These are phyloP conservation scores for Gracilinanus agilis DNA, from an alignment of 2,113 vertebrate species.

Conservation along the genomic window DNA sequence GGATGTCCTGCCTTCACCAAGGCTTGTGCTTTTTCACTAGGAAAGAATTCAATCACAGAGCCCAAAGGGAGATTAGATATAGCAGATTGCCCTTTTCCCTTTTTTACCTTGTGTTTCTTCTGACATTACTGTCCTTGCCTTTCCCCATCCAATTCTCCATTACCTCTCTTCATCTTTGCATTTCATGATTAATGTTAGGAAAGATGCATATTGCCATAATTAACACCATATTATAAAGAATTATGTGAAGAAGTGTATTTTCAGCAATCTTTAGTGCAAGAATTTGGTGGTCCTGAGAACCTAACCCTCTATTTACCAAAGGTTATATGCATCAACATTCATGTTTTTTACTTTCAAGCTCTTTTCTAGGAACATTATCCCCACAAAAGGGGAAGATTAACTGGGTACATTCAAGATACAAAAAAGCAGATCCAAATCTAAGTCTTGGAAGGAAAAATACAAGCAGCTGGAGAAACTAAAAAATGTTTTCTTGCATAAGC, in stretches of 20 bases:
- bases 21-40: no score
- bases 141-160: neutral
- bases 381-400: neutral
- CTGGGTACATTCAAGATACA: neutral
- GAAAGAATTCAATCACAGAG: neutral
- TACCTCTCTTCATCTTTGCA: neutral
- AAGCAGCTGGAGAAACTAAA: neutral
- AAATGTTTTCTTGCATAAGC: neutral
- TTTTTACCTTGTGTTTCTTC: neutral
- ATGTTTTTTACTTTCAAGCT: neutral
- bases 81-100: neutral
- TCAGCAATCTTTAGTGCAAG: neutral
- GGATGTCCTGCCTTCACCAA: neutral
- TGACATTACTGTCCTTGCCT: neutral
- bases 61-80: neutral
- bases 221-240: neutral
- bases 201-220: neutral
- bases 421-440: neutral
- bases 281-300: neutral
- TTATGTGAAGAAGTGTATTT: neutral
- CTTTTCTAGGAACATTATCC: neutral
- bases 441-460: neutral
- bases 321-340: neutral
- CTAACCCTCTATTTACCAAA: neutral
- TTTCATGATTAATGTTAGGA: neutral